Percentiles rank a stretch among this genome's conserved stretches.
phyloP scores from a whole-genome alignment of 2,797 vertebrate species.

The Hypotaenidia philippensis region DNA sequence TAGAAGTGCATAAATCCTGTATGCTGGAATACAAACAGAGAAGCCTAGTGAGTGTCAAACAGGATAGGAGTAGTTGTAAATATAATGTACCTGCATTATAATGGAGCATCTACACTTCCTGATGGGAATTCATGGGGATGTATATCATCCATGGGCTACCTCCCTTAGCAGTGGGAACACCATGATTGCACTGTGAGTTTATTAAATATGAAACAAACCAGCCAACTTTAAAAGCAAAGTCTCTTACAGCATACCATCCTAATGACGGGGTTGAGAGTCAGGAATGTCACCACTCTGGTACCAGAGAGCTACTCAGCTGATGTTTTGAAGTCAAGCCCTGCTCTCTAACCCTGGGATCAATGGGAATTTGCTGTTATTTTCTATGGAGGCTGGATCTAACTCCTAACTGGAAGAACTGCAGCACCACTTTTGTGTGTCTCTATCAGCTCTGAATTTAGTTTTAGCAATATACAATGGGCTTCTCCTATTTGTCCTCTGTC shows the following conservation, averaged over 20 bases:
- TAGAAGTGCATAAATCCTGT: background rate
- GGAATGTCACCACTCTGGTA: background rate
- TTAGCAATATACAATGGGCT: background rate
- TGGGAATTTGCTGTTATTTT: conserved; percentile 14
- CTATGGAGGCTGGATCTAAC: background rate
- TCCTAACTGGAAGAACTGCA: background rate
- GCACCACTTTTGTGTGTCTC: background rate
- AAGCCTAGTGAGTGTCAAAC: background rate
- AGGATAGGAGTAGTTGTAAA: conserved; percentile 13
- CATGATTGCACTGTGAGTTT: background rate
- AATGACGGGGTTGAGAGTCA: background rate
- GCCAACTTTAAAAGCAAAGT: background rate
- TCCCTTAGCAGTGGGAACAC: background rate
- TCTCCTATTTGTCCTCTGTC: conserved; percentile 15
- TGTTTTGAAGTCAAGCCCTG: conserved; percentile 15
- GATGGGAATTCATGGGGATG: background rate
- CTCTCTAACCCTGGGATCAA: background rate
- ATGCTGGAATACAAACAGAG: background rate
- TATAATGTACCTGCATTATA: conserved; percentile 7
- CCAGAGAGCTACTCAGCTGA: background rate
- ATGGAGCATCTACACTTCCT: background rate
- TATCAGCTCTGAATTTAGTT: conserved; percentile 10
- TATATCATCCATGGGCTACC: background rate
- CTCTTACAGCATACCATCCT: background rate
- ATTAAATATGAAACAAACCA: background rate